Base-by-base conservation (phyloP, 64 coral and sea anemone species). In the Pocillopora verrucosa region DNA sequence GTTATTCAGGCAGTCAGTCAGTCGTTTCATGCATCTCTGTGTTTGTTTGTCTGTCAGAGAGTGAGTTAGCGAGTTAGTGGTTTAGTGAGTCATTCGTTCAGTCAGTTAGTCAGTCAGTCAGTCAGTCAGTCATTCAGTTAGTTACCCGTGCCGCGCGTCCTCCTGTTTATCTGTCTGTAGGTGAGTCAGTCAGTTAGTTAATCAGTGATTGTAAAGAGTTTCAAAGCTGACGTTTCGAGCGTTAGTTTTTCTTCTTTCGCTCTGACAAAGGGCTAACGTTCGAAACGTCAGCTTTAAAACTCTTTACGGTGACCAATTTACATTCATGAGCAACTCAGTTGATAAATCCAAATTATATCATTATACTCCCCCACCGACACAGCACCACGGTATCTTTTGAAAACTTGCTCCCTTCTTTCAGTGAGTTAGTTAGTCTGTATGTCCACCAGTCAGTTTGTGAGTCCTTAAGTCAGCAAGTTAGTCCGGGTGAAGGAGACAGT, bases 1-100 rank as follows among this genome's bases (percentile, higher is more conserved):
- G 3, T 36, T 15, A 80, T 58, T 4, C 58, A 61, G 64, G 16
- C 22, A 13, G 45, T 58, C 14, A 26, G 57, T 60, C 57, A 79
- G 76, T 58, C 38, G n/a, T 67, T 16, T 19, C 16, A 0, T 19
- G 17, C 19, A 19, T 16, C 64, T 19, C 41, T 0, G 0, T 51
- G 0, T 16, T 22, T 9, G 1, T 67, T 67, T 19, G 10, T 34
- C 2, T 61, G 78, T 80, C 78, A 80, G 57, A 11, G 17, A 15
- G 37, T 80, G 12, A 24, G 57, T 86, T n/a, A 12, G 22, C 3
- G 13, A 88, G 24, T 65, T 26, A 63, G n/a, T 34, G 15, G 77
- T 24, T 77, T 59, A 88, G 87, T 78, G 24, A 6, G 58, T 77
- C 60, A 56, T 16, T 78, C 75, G 70, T 20, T 79, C 60, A 56